phyloP scores from a whole-genome alignment of 1,140 invertebrate species.

The Octopus sinensis region DNA sequence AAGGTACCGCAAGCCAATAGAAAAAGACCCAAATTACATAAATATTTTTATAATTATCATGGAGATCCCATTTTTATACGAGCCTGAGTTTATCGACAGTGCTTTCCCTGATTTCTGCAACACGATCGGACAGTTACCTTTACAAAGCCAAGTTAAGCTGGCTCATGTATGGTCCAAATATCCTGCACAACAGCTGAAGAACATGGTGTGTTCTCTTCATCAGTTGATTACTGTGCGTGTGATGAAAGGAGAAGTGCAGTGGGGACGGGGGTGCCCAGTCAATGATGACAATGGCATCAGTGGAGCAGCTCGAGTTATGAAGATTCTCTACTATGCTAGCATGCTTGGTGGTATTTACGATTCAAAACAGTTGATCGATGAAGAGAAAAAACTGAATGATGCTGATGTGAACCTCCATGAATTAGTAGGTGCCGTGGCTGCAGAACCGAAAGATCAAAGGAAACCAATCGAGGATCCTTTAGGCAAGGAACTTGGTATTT shows the following conservation, averaged over 20 bases:
- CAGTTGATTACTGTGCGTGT: slow-evolving; percentile 79
- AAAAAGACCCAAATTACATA: slow-evolving; percentile 61
- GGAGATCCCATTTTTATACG: slow-evolving; percentile 79
- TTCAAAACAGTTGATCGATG: slow-evolving; percentile 58
- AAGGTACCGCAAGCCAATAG: slow-evolving; percentile 60
- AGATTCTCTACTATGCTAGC: slow-evolving; percentile 87
- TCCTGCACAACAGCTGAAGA: slow-evolving; percentile 68
- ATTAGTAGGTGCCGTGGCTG: slow-evolving; percentile 47
- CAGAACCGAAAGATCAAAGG: slow-evolving; percentile 47
- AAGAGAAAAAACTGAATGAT: slow-evolving; percentile 47
- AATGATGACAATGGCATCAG: slow-evolving; percentile 82
- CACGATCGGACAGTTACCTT: slow-evolving; percentile 70
- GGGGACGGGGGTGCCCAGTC: slow-evolving; percentile 71
- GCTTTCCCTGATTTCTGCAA: slow-evolving; percentile 79
- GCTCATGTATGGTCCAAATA: slow-evolving; percentile 75
- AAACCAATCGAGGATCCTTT: slow-evolving; percentile 56
- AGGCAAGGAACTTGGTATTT: slow-evolving; percentile 66
- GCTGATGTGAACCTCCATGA: slow-evolving; percentile 45
- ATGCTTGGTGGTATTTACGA: slow-evolving; percentile 80
- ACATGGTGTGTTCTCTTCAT: slow-evolving; percentile 77
- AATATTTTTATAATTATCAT: slow-evolving; percentile 84
- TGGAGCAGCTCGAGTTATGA: slow-evolving; percentile 63
- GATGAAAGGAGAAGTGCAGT: slow-evolving; percentile 64
- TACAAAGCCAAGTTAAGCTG: slow-evolving; percentile 76
- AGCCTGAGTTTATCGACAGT: slow-evolving; percentile 76